Evolutionary conservation across 2,888 invertebrate genomes (phyloP), one percentile per base, ranked within the genome.

Genomic region (Drosophila imparisetae): DNA sequence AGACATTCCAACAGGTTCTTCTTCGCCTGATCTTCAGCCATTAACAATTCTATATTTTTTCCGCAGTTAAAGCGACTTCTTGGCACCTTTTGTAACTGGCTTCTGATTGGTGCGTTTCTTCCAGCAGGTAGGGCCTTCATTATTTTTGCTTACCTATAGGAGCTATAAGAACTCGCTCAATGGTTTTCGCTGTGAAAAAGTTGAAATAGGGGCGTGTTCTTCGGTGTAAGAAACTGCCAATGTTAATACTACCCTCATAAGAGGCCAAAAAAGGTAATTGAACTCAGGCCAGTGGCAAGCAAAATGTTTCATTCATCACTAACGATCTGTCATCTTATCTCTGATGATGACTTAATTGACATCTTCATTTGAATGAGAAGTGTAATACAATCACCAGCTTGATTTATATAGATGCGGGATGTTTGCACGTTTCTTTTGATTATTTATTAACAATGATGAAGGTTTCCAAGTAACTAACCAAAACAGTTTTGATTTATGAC

Each of bases 311-410:
- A 65, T 48, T 77, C 60, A 52, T 72, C 65, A 80, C 38, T 21
- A 64, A 68, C 78, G 81, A 78, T 80, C 81, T 68, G 78, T 78
- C 81, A 81, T 68, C 62, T 54, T 45, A 40, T 53, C 34, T 34
- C 42, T 5, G 57, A 29, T 40, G 52, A 64, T 60, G 66, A 36
- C 38, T 72, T 68, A 80, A 78, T 81, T 78, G 63, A 66, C 67
- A 78, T 66, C 78, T 78, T 66, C 29, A 78, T 81, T 40, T 60
- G 61, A 53, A 57, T 54, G 54, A 15, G 15, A 15, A 45, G 40
- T 54, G 24, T 52, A 59, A 54, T 64, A 45, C 29, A 55, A 62
- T 49, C 36, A 3, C n/a, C 11, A 48, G 53, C 21, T 62, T 61
- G 54, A 64, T 64, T 66, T 68, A 42, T 34, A 38, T 18, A 38